A percentile compares a stretch with the other conserved stretches of the same genome.
These are phyloP conservation scores for Sabellastarte sp. DNA, from an alignment of 2,888 invertebrate species.

Conservation along the genomic window DNA sequence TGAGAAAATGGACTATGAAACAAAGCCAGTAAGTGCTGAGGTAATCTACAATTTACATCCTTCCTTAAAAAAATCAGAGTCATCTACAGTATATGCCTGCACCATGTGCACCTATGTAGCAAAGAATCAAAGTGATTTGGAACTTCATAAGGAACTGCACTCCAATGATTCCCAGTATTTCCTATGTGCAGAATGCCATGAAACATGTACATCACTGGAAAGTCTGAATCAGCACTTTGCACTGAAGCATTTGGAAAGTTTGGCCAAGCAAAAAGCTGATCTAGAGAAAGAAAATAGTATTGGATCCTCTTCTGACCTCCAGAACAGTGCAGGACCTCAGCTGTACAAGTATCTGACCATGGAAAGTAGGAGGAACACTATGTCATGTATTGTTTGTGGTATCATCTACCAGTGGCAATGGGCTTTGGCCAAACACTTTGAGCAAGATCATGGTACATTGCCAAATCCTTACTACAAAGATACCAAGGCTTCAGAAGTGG, in stretches of 20 bases:
- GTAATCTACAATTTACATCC: no score
- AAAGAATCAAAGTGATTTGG: not conserved
- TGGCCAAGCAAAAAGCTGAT: slow-evolving; percentile 6
- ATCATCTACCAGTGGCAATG: slow-evolving; percentile 58
- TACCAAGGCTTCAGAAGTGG: not conserved
- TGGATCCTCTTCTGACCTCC: not conserved
- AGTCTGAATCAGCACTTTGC: slow-evolving; percentile 55
- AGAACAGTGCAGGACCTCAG: slow-evolving; percentile 13
- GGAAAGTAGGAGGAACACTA: slow-evolving; percentile 5
- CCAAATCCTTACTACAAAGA: slow-evolving; percentile 52
- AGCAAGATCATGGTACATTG: slow-evolving; percentile 47
- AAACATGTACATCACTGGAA: slow-evolving; percentile 46
- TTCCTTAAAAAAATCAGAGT: not conserved
- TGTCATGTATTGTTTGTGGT: slow-evolving; percentile 32
- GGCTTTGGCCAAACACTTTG: slow-evolving; percentile 58
- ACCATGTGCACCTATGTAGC: not conserved
- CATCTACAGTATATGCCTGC: not conserved
- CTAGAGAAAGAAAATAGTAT: not conserved
- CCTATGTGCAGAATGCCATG: slow-evolving; percentile 50
- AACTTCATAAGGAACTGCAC: not conserved
- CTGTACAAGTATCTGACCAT: slow-evolving; percentile 17
- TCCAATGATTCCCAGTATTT: not conserved
- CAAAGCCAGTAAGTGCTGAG: no score
- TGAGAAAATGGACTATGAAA: not conserved
- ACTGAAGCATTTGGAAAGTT: slow-evolving; percentile 38